These are phyloP conservation scores for Thripadectes ignobilis DNA, from an alignment of 2,797 vertebrate genomes.

Conservation along the genomic window DNA sequence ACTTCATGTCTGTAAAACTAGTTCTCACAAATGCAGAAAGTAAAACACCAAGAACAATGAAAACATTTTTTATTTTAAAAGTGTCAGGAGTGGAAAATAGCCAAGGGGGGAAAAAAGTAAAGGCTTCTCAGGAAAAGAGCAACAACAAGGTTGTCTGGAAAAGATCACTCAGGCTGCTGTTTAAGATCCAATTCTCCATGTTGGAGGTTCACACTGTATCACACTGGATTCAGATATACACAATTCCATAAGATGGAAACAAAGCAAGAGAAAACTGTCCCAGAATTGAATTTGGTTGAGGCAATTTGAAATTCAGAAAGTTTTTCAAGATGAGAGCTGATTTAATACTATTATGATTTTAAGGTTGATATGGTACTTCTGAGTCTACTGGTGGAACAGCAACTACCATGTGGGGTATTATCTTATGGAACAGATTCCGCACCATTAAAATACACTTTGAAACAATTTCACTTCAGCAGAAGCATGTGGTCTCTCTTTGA, in stretches of 20 bases:
- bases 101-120: fast-evolving
- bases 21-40: not conserved
- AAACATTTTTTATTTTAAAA: not conserved
- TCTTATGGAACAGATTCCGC: not conserved
- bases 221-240: not conserved
- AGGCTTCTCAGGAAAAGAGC: not conserved
- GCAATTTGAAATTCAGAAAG: not conserved
- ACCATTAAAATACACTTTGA: not conserved
- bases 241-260: not conserved
- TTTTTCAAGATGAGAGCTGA: not conserved
- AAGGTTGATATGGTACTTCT: not conserved
- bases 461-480: not conserved
- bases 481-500: not conserved
- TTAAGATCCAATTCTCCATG: fast-evolving
- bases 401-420: not conserved
- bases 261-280: not conserved
- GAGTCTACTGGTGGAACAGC: not conserved
- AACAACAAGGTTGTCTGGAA: not conserved
- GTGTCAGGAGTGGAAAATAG: not conserved
- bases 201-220: not conserved
- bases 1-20: not conserved
- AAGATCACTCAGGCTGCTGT: not conserved
- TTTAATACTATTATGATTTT: not conserved
- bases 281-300: not conserved
- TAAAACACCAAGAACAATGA: not conserved